phyloP scores from a whole-genome alignment of 2,888 invertebrate genomes.

The Electrophaes corylata region DNA sequence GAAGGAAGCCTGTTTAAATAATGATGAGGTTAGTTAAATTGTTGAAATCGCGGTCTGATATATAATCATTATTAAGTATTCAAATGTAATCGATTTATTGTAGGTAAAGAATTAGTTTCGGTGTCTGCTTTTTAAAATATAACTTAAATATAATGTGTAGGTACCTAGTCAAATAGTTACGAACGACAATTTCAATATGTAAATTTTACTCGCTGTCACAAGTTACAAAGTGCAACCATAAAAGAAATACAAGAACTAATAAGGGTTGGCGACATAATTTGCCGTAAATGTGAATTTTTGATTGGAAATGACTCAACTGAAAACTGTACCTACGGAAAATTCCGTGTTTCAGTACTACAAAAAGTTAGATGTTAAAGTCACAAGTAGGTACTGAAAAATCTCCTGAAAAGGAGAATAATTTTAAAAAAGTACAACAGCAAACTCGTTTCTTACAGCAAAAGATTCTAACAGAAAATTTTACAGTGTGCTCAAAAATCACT shows the following conservation, averaged over 20 bases:
- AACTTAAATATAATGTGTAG: background rate
- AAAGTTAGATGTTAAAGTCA: background rate
- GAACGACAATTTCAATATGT: background rate
- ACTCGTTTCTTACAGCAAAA: no score
- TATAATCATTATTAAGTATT: background rate
- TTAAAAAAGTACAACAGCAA: no score
- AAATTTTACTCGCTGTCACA: background rate
- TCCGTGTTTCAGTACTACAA: background rate
- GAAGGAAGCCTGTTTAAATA: conserved; percentile 21
- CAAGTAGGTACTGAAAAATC: background rate
- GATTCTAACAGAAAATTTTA: no score
- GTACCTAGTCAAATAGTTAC: background rate
- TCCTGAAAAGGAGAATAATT: background rate
- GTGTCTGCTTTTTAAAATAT: background rate
- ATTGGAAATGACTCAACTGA: background rate
- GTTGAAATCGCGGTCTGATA: conserved; percentile 44
- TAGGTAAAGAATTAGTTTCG: background rate
- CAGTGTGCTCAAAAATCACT: no score
- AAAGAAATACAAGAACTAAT: background rate
- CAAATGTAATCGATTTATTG: background rate
- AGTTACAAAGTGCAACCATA: background rate
- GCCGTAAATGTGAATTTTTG: background rate
- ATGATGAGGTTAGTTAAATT: conserved; percentile 42
- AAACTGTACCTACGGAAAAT: background rate
- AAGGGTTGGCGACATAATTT: background rate